A percentile compares a stretch with the other conserved stretches of the same genome.
Conservation (phyloP, 2,888 invertebrate species). For the Sisyra terminalis region DNA sequence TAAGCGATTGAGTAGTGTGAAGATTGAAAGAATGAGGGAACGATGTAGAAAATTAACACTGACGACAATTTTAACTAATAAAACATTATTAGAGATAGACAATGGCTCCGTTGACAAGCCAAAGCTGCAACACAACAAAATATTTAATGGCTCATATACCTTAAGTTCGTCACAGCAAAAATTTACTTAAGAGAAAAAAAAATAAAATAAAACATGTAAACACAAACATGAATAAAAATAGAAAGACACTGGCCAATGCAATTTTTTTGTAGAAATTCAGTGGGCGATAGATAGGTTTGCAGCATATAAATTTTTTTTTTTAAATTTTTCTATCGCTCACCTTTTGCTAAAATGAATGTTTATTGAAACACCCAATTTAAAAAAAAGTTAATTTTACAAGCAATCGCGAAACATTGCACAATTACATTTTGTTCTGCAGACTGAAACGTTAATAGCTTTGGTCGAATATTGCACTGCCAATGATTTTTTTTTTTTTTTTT, state of each 20-base stretch:
- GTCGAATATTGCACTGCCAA: background rate
- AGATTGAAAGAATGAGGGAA: constrained; percentile 1
- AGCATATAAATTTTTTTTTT: too few species aligned
- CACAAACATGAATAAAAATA: too few species aligned
- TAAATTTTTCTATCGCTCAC: too few species aligned
- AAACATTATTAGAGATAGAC: constrained; percentile 3
- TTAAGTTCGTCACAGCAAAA: constrained; percentile 2
- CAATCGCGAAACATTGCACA: constrained; percentile 2
- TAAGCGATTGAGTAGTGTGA: constrained; percentile 1
- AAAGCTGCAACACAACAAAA: constrained; percentile 6
- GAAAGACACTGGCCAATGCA: too few species aligned
- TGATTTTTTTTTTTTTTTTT: background rate
- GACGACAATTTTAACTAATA: constrained; percentile 5
- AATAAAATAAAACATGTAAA: too few species aligned
- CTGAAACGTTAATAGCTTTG: background rate
- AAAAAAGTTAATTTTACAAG: background rate
- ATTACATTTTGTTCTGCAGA: constrained; percentile 4
- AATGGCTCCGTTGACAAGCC: constrained; percentile 9
- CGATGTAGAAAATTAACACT: constrained; percentile 1
- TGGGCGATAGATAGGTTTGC: too few species aligned
- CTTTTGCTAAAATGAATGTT: too few species aligned
- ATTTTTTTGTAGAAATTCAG: too few species aligned
- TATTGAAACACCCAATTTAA: too few species aligned
- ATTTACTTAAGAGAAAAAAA: background rate
- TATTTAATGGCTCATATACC: constrained; percentile 6